Evolutionary conservation across 2,888 invertebrate species (phyloP), one percentile per base, ranked within the genome.

Genomic region (Strigamia transsilvanica): DNA sequence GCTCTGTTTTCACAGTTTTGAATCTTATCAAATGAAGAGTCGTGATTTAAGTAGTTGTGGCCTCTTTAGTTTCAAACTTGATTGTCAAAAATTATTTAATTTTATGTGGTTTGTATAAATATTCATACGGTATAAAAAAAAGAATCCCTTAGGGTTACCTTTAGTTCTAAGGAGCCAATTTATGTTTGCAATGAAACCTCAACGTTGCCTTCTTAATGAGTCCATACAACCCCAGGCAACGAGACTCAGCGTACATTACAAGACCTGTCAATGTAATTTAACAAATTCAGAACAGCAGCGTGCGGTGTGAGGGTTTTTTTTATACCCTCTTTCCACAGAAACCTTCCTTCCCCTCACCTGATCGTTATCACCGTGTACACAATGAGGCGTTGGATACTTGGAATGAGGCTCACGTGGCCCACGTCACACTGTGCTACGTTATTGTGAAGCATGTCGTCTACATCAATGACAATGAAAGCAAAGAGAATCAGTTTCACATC

Each of bases 191-290:
- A 27, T 73, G 73, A 73, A 32, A 32, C 73, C 32, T 73, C 73
- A 32, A 73, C 73, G 73, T 73, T 73, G 73, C 73, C 73, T 32
- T 32, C 32, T 73, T 73, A 73, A 73, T 73, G 73, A 73, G 73
- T 73, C 73, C 73, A 73, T 73, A 73, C 73, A 73, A 73, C 73
- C 32, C 73, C 73, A 73, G 73, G 73, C 73, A 73, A 27, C 73
- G 32, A 73, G 73, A 73, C 73, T 73, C 73, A 27, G n/a, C 73
- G 32, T 32, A 73, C 73, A 73, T 73, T 73, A 73, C 73, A 73
- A 73, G 73, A 73, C 73, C 73, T 73, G 73, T 73, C 73, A 73
- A 73, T 73, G 73, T 73, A 73, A 73, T 73, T 73, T 73, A 73
- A 73, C 73, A 73, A 73, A 73, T 73, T 73, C 73, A n/a, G 73